Evolutionary conservation across 2,888 invertebrate species (phyloP).

Genomic region (Ephialtes manifestator): DNA sequence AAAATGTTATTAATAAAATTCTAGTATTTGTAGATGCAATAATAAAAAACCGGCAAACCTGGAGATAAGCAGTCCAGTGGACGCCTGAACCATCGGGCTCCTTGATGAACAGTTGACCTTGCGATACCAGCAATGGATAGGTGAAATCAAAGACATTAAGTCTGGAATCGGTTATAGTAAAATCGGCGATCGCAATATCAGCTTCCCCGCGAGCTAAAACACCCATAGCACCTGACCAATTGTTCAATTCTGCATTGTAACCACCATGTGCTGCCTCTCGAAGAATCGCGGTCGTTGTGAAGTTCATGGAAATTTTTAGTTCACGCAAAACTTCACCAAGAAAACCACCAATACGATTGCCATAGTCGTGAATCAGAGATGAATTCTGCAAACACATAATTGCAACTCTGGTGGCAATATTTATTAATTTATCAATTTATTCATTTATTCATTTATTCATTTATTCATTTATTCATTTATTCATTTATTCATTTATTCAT

Average conservation of each 20-base stretch:
- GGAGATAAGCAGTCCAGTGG: conserved; percentile 78
- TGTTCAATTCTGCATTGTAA: conserved; percentile 56
- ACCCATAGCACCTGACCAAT: conserved; percentile 78
- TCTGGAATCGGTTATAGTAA: conserved; percentile 76
- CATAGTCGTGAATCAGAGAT: conserved; percentile 28
- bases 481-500: too few relatives aligned
- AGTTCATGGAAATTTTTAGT: conserved; percentile 75
- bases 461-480: too few relatives aligned
- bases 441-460: too few relatives aligned
- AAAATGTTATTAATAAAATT: too few relatives aligned
- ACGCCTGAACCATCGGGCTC: conserved; percentile 68
- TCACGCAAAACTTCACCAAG: conserved; percentile 74
- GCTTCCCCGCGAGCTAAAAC: conserved; percentile 69
- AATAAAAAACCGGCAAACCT: conserved; percentile 71
- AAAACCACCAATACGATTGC: conserved; percentile 71
- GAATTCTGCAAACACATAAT: conserved; percentile 44
- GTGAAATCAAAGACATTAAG: conserved; percentile 78
- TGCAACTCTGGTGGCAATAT: background rate
- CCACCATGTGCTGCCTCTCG: conserved; percentile 71
- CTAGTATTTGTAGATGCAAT: too few relatives aligned
- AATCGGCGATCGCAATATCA: conserved; percentile 74
- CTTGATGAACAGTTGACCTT: conserved; percentile 75
- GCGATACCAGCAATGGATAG: conserved; percentile 74
- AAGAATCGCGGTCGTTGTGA: conserved; percentile 63
- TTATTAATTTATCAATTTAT: too few relatives aligned